Percentiles rank a stretch among this genome's conserved stretches.
Evolutionary conservation across 2,888 invertebrate genomes (phyloP).

Genomic region (Eudasyphora cyanicolor): DNA sequence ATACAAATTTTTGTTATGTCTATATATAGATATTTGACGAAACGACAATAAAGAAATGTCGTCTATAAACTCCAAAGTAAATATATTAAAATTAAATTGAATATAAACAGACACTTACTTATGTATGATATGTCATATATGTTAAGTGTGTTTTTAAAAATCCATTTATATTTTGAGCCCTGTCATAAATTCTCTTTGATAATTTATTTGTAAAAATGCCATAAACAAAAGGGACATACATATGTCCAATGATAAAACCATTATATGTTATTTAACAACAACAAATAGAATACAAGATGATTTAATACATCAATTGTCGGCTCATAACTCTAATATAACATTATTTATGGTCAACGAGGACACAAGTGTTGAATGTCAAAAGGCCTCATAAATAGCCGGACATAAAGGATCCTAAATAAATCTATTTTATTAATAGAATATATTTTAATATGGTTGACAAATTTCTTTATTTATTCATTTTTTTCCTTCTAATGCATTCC

Average conservation of each 20-base stretch:
- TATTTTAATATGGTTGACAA: background rate
- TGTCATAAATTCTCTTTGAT: no score
- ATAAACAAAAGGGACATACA: background rate
- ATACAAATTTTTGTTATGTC: no score
- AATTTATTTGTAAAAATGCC: no score
- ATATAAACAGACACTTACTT: no score
- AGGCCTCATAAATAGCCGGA: background rate
- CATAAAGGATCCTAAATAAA: background rate
- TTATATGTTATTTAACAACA: background rate
- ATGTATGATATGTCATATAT: no score
- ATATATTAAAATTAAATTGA: no score
- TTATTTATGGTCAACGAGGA: background rate
- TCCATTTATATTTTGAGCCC: no score
- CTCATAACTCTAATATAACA: background rate
- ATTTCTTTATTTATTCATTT: no score
- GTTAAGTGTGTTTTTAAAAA: no score
- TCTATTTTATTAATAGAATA: background rate
- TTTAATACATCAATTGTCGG: background rate
- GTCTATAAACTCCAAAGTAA: no score
- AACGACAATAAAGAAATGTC: no score
- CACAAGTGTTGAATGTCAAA: background rate
- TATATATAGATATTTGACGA: no score
- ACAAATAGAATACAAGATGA: background rate
- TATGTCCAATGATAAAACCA: background rate
- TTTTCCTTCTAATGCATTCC: background rate